Evolutionary conservation across 2,888 invertebrate genomes (phyloP).

Genomic region (Plagodis dolabraria): DNA sequence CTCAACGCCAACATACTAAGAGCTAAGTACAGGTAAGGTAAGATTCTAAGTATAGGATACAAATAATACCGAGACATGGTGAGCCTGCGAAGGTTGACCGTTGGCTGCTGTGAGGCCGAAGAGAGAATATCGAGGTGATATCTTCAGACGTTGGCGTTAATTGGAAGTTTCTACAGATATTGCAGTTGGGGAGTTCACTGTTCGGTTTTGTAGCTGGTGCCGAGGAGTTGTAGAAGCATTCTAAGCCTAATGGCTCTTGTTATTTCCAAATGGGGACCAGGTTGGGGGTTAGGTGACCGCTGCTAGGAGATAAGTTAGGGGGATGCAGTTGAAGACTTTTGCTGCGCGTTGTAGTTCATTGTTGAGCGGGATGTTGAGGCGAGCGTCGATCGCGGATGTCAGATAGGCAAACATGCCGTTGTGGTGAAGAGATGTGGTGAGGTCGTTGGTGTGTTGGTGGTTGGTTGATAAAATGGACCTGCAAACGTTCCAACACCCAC

Average conservation of each 20-base stretch:
- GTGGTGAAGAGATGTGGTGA: slow-evolving; percentile 84
- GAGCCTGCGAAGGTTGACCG: slow-evolving; percentile 75
- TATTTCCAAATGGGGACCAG: slow-evolving; percentile 46
- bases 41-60: slow-evolving; percentile 81
- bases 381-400: slow-evolving; percentile 78
- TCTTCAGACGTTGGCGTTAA: slow-evolving; percentile 72
- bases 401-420: slow-evolving; percentile 78
- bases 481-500: slow-evolving; percentile 86
- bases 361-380: slow-evolving; percentile 74
- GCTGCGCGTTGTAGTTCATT: slow-evolving; percentile 75
- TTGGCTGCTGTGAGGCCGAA: slow-evolving; percentile 78
- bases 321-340: slow-evolving; percentile 74
- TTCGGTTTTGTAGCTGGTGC: slow-evolving; percentile 65
- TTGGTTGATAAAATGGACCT: slow-evolving; percentile 85
- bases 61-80: slow-evolving; percentile 83
- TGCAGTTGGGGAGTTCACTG: slow-evolving; percentile 64
- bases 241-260: slow-evolving; percentile 53
- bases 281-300: slow-evolving; percentile 74
- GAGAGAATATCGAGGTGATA: slow-evolving; percentile 68
- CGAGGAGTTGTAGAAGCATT: slow-evolving; percentile 62
- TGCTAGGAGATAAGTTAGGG: slow-evolving; percentile 67
- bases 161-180: slow-evolving; percentile 69
- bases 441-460: slow-evolving; percentile 84
- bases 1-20: slow-evolving; percentile 59
- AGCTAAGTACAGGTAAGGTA: slow-evolving; percentile 62